Evolutionary conservation across 1,140 invertebrate genomes (phyloP).

Genomic region (Himalopsyche phryganea): DNA sequence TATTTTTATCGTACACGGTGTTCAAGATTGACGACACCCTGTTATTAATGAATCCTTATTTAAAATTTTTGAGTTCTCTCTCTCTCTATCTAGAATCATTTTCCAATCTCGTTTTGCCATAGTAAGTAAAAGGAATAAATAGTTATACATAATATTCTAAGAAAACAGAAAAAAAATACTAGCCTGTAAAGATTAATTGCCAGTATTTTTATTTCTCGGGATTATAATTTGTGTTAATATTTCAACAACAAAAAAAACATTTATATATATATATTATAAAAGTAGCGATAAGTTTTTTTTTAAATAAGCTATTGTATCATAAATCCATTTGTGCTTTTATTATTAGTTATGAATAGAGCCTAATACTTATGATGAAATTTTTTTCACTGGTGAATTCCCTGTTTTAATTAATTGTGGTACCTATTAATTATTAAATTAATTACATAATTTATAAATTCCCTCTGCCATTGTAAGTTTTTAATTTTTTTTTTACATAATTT

Average conservation of each 20-base stretch:
- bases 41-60: too few species aligned
- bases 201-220: constrained; percentile 8
- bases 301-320: constrained; percentile 25
- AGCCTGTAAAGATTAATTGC: neutral
- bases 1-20: neutral
- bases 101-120: constrained; percentile 23
- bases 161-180: too few species aligned
- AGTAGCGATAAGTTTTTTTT: constrained; percentile 2
- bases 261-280: constrained; percentile 7
- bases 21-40: neutral
- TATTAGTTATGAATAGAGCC: too few species aligned
- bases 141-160: neutral
- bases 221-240: neutral
- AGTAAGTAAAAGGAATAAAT: constrained; percentile 8
- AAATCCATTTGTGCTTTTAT: constrained; percentile 13
- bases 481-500: too few species aligned
- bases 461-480: too few species aligned
- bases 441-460: too few species aligned
- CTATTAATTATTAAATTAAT: too few species aligned
- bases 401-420: too few species aligned
- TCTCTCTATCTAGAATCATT: neutral
- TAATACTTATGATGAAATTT: too few species aligned
- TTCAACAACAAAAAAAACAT: constrained; percentile 6
- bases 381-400: too few species aligned
- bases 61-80: too few species aligned